phyloP scores from a whole-genome alignment of 2,797 vertebrate species.

The Pteronotus mesoamericanus region DNA sequence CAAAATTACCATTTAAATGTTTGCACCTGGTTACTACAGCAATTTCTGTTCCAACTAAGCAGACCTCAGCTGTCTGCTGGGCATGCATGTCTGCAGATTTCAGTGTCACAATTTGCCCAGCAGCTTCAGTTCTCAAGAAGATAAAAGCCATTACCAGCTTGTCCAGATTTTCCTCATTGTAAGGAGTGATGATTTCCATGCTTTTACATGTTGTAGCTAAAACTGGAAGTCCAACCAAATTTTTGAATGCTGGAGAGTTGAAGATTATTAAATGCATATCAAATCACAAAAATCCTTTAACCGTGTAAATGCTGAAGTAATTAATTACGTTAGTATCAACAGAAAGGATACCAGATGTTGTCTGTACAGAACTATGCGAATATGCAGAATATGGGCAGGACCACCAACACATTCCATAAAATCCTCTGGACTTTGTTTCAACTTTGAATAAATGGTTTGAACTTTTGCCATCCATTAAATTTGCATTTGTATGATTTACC shows the following conservation, averaged over 20 bases:
- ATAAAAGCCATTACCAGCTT: not conserved
- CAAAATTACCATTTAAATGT: not conserved
- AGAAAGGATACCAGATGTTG: not conserved
- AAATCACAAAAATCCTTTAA: not conserved
- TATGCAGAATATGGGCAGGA: not conserved
- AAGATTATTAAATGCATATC: not conserved
- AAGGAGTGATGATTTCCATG: not conserved
- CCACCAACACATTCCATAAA: not conserved
- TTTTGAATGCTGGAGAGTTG: not conserved
- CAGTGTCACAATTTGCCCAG: not conserved
- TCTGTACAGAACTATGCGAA: not conserved
- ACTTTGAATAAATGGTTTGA: not conserved
- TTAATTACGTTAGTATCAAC: not conserved
- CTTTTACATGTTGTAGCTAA: not conserved
- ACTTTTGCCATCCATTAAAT: not conserved
- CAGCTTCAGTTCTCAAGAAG: not conserved
- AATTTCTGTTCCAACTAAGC: not conserved
- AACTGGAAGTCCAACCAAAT: not conserved
- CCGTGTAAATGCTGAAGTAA: not conserved
- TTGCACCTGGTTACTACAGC: not conserved
- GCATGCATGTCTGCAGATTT: not conserved
- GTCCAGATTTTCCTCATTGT: not conserved
- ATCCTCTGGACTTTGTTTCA: not conserved
- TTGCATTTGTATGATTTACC: not conserved
- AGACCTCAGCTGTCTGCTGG: not conserved